Evolutionary conservation across 2,797 vertebrate genomes (phyloP).

Genomic region (Pangasius macronema): DNA sequence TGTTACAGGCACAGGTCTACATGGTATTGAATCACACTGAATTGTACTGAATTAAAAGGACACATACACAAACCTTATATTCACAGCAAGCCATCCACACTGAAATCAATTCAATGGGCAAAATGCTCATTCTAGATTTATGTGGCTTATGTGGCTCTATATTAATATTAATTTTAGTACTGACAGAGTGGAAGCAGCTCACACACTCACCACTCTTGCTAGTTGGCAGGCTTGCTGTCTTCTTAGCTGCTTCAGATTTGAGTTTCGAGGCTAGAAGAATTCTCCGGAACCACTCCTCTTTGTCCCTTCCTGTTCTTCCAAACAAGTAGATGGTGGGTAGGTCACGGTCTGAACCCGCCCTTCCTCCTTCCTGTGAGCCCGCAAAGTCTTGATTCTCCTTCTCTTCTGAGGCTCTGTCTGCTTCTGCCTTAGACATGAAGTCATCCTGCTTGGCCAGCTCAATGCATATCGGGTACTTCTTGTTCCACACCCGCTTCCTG

Average conservation of each 20-base stretch:
- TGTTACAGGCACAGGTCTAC: background rate
- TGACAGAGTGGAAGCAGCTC: background rate
- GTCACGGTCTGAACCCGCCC: slow-evolving; percentile 62
- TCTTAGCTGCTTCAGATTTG: slow-evolving; percentile 78
- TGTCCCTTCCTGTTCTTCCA: slow-evolving; percentile 92
- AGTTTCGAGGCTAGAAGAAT: slow-evolving; percentile 83
- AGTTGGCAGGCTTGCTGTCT: slow-evolving; percentile 63
- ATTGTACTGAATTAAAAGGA: background rate
- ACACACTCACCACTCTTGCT: slow-evolving; percentile 78
- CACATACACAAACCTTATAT: background rate
- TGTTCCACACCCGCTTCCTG: slow-evolving; percentile 94
- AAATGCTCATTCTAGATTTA: background rate
- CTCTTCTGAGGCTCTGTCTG: slow-evolving; percentile 68
- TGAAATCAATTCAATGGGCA: background rate
- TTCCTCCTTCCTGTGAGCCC: slow-evolving; percentile 62
- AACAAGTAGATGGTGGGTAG: slow-evolving; percentile 90
- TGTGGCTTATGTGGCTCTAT: background rate
- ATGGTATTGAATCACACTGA: background rate
- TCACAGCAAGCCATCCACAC: background rate
- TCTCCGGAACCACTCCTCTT: slow-evolving; percentile 93
- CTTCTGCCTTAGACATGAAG: slow-evolving; percentile 91
- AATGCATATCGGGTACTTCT: slow-evolving; percentile 96
- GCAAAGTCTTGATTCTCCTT: slow-evolving; percentile 61
- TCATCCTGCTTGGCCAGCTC: slow-evolving; percentile 88
- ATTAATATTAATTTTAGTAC: background rate